Percentiles rank a stretch among this genome's conserved stretches.
Evolutionary conservation across 2,797 vertebrate genomes (phyloP).

Genomic region (Podargus strigoides): DNA sequence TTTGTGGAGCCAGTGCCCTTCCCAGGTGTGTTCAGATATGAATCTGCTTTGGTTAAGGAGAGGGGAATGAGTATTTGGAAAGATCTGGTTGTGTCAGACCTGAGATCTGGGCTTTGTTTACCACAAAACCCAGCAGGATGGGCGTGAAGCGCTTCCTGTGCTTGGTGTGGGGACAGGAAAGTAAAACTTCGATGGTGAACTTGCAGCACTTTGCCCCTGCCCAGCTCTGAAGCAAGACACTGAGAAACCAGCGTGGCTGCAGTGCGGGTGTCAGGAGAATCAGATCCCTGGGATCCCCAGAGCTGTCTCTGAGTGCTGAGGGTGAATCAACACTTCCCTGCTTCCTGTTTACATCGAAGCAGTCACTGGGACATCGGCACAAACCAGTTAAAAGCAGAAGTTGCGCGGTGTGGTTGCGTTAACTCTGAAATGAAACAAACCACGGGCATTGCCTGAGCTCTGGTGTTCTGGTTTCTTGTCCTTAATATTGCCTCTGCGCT

Average conservation of each 20-base stretch:
- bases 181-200: fast-evolving
- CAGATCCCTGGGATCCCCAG: neutral
- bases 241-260: neutral
- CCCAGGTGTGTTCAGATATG: fast-evolving
- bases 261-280: neutral
- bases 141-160: neutral
- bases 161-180: neutral
- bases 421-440: neutral
- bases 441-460: neutral
- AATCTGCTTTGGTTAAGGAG: neutral
- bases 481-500: fast-evolving
- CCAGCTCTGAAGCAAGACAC: neutral
- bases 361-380: fast-evolving
- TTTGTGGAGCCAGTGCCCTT: neutral
- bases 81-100: neutral
- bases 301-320: fast-evolving
- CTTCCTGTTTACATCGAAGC: neutral
- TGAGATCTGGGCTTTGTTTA: neutral
- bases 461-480: neutral
- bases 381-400: neutral
- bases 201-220: neutral
- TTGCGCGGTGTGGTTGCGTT: neutral
- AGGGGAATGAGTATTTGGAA: neutral
- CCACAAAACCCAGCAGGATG: neutral
- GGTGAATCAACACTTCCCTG: neutral